Conservation (phyloP, 2,797 vertebrate species). For the Cryptoprocta ferox region DNA sequence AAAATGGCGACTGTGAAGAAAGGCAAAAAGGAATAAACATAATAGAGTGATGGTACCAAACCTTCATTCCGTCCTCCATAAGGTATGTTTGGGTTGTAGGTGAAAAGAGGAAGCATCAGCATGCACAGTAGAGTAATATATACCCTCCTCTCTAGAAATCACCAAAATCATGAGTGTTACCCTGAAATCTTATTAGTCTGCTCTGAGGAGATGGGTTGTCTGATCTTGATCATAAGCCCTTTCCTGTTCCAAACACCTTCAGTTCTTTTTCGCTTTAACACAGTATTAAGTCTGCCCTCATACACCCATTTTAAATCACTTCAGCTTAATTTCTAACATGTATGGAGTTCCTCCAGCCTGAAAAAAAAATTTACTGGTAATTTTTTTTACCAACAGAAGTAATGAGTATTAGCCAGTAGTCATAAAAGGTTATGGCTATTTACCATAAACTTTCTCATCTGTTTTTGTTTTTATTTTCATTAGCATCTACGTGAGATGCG, state of each 20-base stretch:
- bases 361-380: neutral
- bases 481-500: neutral
- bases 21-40: neutral
- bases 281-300: neutral
- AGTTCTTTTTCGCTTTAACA: neutral
- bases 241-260: neutral
- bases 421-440: neutral
- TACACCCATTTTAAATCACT: neutral
- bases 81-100: neutral
- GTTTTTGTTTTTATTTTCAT: neutral
- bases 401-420: neutral
- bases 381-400: neutral
- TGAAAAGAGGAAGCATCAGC: neutral
- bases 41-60: neutral
- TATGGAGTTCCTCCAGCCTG: neutral
- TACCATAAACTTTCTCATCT: neutral
- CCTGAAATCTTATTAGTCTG: neutral
- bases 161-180: neutral
- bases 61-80: neutral
- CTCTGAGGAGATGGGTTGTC: neutral
- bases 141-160: neutral
- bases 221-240: neutral
- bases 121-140: rapidly evolving
- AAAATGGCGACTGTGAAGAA: neutral
- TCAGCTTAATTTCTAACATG: neutral